phyloP scores from a whole-genome alignment of 2,113 vertebrate genomes.

The Lophius piscatorius region DNA sequence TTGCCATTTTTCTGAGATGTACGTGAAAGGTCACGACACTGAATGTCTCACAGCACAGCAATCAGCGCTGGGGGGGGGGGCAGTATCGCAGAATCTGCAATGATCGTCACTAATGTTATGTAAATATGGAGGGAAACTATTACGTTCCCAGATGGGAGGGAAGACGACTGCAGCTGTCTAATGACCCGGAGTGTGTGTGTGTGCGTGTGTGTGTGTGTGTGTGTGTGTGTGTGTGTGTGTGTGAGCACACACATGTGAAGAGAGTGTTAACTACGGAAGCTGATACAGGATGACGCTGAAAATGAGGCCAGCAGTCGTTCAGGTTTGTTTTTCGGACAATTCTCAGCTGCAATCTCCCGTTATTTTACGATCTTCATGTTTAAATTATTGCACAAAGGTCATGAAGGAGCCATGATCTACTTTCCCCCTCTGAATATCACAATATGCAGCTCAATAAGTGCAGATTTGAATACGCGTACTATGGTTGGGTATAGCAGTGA shows the following conservation, averaged over 20 bases:
- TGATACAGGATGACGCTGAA: conserved; percentile 26
- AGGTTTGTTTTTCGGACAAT: too few species aligned
- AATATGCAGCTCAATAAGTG: too few species aligned
- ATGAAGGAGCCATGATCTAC: too few species aligned
- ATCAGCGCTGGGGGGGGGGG: conserved; percentile 30
- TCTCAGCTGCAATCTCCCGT: too few species aligned
- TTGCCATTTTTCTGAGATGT: conserved; percentile 35
- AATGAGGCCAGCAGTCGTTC: conserved; percentile 30
- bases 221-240: too few species aligned
- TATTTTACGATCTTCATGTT: too few species aligned
- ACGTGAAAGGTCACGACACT: conserved; percentile 17
- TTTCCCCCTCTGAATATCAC: too few species aligned
- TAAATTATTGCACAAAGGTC: too few species aligned
- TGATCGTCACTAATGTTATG: conserved; percentile 39
- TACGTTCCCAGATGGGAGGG: conserved; percentile 25
- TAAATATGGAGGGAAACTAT: conserved; percentile 40
- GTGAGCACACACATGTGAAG: conserved; percentile 1
- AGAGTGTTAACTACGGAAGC: conserved; percentile 3
- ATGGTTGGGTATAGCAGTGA: too few species aligned
- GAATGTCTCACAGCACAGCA: conserved; percentile 17
- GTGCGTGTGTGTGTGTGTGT: too few species aligned
- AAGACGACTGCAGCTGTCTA: conserved; percentile 21
- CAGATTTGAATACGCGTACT: too few species aligned
- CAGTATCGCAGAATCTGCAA: background rate
- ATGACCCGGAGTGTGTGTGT: too few species aligned